Base-by-base conservation (phyloP, 2,888 invertebrate genomes). In the Megalurothrips usitatus region DNA sequence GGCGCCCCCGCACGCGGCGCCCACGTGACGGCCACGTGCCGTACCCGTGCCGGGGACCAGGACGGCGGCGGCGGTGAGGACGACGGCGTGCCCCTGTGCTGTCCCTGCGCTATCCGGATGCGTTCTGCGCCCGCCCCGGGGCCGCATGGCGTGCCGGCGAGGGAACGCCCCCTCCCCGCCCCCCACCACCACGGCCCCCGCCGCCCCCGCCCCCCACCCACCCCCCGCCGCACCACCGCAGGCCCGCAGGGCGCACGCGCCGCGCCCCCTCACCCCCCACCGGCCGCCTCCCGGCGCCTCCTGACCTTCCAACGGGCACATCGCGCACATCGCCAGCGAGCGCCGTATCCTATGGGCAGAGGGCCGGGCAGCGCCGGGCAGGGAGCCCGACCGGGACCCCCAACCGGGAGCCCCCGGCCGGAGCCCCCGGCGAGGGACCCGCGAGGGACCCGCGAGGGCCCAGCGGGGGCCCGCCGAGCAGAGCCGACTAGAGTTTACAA, bases 181-280 rank as follows among this genome's bases (percentile, higher is more conserved):
- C 68, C 23, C 26, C 68, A 8, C 68, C 58, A 58, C 58, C 58
- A 12, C 52, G n/a, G 6, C 52, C 52, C 52, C 12, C 3, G 6
- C 52, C 52, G 10, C 52, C 52, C 52, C 52, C 3, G 6, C 52
- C 52, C 52, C 3, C 19, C 58, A 11, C 58, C 58, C 11, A 1
- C 58, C 58, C 58, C 11, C 68, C 23, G 1, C 68, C 68, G 68
- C 68, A 26, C 26, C 23, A 11, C 68, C 68, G 68, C 68, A 68
- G 68, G 68, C 23, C 68, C 12, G 68, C 68, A 75, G 68, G 68
- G 68, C 68, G 68, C 68, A 75, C 68, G 68, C 68, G 68, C 68
- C 68, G 26, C 68, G 68, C 68, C 68, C 68, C 68, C 34, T 43
- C 68, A 68, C 68, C 68, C 52, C 68, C 68, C 68, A 68, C 68